Percentiles rank a stretch among this genome's conserved stretches.
Conservation (phyloP, 2,888 invertebrate genomes). For the Arrhopalites spinosus region DNA sequence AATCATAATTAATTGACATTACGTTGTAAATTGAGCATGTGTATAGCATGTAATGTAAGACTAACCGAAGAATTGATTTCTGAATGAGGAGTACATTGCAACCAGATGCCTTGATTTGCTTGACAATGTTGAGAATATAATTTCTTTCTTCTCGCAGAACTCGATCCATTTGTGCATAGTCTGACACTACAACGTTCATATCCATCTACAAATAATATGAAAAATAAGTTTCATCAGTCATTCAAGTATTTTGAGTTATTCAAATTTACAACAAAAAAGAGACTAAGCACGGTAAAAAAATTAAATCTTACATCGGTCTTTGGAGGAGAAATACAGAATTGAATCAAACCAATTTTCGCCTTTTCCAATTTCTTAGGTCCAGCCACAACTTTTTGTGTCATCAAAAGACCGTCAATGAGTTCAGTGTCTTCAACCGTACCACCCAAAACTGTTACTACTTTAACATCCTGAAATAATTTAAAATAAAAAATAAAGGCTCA, state of each 20-base stretch:
- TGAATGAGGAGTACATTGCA: conserved; percentile 96
- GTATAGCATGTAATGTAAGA: not conserved
- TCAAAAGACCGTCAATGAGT: conserved; percentile 91
- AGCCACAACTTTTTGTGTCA: conserved; percentile 86
- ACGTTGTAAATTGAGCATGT: not conserved
- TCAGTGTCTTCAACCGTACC: conserved; percentile 98
- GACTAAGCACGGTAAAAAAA: not conserved
- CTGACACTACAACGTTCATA: conserved; percentile 92
- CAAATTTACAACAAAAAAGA: no score
- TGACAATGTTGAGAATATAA: conserved; percentile 97
- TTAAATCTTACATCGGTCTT: conserved; percentile 83
- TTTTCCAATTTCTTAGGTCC: conserved; percentile 94
- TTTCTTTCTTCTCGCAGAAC: conserved; percentile 95
- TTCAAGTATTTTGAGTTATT: not conserved
- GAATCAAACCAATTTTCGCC: conserved; percentile 97
- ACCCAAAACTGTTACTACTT: conserved; percentile 94
- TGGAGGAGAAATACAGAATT: conserved; percentile 99
- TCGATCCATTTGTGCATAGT: conserved; percentile 99
- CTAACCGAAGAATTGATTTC: conserved; percentile 75
- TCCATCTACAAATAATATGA: conserved; percentile 72
- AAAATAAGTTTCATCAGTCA: no score
- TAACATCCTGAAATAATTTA: conserved; percentile 72
- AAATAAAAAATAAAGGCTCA: not conserved
- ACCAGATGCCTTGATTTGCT: conserved; percentile 97
- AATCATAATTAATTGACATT: not conserved